Conservation (phyloP, 2,797 vertebrate genomes). For the Chiroxiphia lanceolata region DNA sequence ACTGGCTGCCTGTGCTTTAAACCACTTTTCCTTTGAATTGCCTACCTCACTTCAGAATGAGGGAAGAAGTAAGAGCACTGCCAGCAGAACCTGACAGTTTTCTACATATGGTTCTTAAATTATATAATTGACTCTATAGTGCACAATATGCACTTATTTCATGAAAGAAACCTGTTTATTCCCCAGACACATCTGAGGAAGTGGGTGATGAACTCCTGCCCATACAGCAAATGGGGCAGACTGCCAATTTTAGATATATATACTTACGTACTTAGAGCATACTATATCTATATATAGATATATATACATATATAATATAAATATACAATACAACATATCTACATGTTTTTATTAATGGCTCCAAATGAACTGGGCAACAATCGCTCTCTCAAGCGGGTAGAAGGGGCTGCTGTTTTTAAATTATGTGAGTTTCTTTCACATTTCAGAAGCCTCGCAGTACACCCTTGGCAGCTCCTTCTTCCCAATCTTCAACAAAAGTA, state of each 20-base stretch:
- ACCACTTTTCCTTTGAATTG: not conserved
- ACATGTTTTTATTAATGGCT: not conserved
- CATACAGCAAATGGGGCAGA: fast-evolving
- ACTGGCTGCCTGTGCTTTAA: not conserved
- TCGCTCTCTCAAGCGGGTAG: not conserved
- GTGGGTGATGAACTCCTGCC: not conserved
- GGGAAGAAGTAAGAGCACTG: not conserved
- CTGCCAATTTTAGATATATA: not conserved
- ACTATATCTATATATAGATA: too few species aligned
- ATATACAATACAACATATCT: too few species aligned
- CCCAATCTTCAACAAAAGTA: not conserved
- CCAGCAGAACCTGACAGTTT: not conserved
- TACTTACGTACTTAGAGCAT: fast-evolving
- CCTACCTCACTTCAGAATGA: not conserved
- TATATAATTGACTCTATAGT: fast-evolving
- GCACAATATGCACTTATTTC: not conserved
- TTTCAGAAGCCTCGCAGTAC: not conserved
- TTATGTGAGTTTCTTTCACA: too few species aligned
- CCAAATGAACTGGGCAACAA: not conserved
- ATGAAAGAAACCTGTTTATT: not conserved
- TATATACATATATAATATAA: too few species aligned
- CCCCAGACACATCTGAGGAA: not conserved
- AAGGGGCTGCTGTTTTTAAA: not conserved
- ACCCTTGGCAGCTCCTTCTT: not conserved
- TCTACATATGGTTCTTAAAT: not conserved